Evolutionary conservation across 2,888 invertebrate genomes (phyloP).

Genomic region (Neocrepidodera transversa): DNA sequence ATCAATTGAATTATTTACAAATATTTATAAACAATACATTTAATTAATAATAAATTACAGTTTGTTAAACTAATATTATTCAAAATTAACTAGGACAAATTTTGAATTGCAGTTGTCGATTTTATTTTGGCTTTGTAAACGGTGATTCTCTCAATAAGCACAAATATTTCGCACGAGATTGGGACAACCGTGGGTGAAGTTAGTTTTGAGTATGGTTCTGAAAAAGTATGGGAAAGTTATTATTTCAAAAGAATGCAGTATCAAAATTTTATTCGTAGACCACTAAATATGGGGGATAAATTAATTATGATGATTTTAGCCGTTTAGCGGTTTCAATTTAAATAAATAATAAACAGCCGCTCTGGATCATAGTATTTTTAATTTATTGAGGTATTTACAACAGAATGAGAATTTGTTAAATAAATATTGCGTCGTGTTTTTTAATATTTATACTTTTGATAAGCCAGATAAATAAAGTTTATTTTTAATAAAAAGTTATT

Average conservation of each 20-base stretch:
- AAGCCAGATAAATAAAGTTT: too few species aligned
- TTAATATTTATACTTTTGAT: too few species aligned
- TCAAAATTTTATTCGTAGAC: slow-evolving; percentile 33
- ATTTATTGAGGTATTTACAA: too few species aligned
- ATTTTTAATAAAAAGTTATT: too few species aligned
- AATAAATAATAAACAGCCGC: too few species aligned
- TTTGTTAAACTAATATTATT: too few species aligned
- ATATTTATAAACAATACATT: not conserved
- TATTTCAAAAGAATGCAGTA: slow-evolving; percentile 28
- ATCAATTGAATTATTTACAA: not conserved
- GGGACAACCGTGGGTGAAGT: slow-evolving; percentile 48
- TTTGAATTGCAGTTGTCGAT: too few species aligned
- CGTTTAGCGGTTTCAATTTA: not conserved
- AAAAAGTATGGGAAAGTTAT: slow-evolving; percentile 23
- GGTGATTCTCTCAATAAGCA: slow-evolving; percentile 44
- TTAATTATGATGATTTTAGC: not conserved
- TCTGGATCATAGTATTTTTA: too few species aligned
- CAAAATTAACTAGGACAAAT: too few species aligned
- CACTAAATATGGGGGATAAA: not conserved
- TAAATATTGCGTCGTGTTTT: too few species aligned
- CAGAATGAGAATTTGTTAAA: too few species aligned
- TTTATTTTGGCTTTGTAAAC: slow-evolving; percentile 34
- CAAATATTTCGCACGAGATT: slow-evolving; percentile 48
- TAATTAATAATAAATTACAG: too few species aligned
- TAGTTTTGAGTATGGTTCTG: slow-evolving; percentile 43